These are phyloP conservation scores for Cordylochernes scorpioides DNA, from an alignment of 2,888 invertebrate species.

Conservation along the genomic window DNA sequence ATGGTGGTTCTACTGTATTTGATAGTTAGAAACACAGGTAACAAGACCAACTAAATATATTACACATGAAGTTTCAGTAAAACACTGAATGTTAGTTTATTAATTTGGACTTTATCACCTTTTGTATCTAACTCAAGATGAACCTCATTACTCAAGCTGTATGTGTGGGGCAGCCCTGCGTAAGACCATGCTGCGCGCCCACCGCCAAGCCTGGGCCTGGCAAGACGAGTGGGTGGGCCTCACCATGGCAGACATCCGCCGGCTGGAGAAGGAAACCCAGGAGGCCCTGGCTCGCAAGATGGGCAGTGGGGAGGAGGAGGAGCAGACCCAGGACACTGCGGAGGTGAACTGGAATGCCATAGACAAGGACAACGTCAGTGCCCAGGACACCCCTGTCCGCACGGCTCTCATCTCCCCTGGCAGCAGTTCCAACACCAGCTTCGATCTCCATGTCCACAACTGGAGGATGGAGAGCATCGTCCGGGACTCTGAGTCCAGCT, in stretches of 20 bases:
- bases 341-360: slow-evolving; percentile 14
- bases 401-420: slow-evolving; percentile 17
- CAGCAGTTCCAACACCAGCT: slow-evolving; percentile 39
- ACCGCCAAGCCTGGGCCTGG: slow-evolving; percentile 98
- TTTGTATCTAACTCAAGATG: too few relatives aligned
- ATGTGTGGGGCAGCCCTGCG: slow-evolving; percentile 38
- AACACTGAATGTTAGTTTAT: too few relatives aligned
- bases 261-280: slow-evolving; percentile 80
- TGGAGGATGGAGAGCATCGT: slow-evolving; percentile 76
- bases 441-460: slow-evolving; percentile 30
- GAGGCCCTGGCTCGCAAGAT: slow-evolving; percentile 67
- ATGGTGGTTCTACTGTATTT: too few relatives aligned
- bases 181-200: slow-evolving; percentile 91
- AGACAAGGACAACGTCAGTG: slow-evolving; percentile 15
- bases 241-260: slow-evolving; percentile 83
- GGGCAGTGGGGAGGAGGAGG: slow-evolving; percentile 24
- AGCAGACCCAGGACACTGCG: too few relatives aligned
- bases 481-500: slow-evolving; percentile 44
- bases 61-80: too few relatives aligned
- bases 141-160: background rate
- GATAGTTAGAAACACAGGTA: too few relatives aligned
- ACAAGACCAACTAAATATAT: too few relatives aligned
- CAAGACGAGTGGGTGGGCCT: slow-evolving; percentile 95
- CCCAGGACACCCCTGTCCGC: background rate
- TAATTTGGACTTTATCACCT: too few relatives aligned